phyloP scores from a whole-genome alignment of 2,797 vertebrate species.

The Botia almorhae region DNA sequence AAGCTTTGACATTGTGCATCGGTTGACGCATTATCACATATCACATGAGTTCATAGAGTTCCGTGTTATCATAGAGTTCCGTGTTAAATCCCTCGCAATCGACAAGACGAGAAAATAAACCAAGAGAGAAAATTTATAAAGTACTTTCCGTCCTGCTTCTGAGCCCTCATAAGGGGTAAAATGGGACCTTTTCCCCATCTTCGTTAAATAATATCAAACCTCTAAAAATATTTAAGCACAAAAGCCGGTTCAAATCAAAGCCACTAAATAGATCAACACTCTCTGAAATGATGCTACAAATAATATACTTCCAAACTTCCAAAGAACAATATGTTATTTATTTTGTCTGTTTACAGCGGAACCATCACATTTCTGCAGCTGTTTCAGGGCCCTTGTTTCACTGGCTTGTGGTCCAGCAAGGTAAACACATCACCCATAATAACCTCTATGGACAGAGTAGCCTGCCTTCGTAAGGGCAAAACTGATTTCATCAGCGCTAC shows the following conservation, averaged over 20 bases:
- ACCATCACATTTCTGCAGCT: conserved; percentile 18
- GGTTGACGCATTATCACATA: conserved; percentile 53
- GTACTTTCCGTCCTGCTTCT: conserved; percentile 61
- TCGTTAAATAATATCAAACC: conserved; percentile 56
- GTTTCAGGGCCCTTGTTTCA: conserved; percentile 22
- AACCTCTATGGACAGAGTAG: conserved; percentile 64
- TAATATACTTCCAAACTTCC: conserved; percentile 70
- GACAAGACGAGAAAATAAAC: conserved; percentile 47
- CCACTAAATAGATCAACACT: conserved; percentile 66
- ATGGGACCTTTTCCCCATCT: conserved; percentile 29
- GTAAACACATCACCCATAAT: conserved; percentile 74
- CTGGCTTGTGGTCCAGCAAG: conserved; percentile 63
- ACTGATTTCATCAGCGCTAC: conserved; percentile 68
- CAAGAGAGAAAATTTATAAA: conserved; percentile 54
- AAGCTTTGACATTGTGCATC: conserved; percentile 56
- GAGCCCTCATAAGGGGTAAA: conserved; percentile 57
- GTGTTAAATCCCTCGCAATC: conserved; percentile 62
- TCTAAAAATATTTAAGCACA: conserved; percentile 61
- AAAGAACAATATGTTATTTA: conserved; percentile 68
- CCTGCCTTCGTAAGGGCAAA: conserved; percentile 44
- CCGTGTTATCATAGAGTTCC: too few species aligned
- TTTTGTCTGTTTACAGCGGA: conserved; percentile 26
- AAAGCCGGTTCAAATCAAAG: conserved; percentile 67
- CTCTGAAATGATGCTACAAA: conserved; percentile 47
- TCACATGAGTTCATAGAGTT: too few species aligned